Conservation (phyloP, 2,113 vertebrate genomes). For the Calyptommatus sinebrachiatus region DNA sequence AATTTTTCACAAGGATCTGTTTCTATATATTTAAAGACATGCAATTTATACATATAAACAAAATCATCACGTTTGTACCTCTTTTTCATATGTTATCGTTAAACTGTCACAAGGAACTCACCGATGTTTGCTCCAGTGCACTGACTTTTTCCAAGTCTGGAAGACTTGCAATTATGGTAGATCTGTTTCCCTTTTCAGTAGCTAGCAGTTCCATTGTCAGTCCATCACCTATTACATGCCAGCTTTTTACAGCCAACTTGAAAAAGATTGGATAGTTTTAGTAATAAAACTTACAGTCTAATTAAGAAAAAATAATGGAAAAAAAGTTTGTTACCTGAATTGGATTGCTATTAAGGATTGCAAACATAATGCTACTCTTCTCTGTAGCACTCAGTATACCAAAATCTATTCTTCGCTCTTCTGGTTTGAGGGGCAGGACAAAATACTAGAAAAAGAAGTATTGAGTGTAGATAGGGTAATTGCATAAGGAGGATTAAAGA, state of each 20-base stretch:
- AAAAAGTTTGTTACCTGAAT: slow-evolving; percentile 83
- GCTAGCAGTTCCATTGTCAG: slow-evolving; percentile 90
- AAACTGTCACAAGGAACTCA: slow-evolving; percentile 61
- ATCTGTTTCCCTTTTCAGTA: slow-evolving; percentile 88
- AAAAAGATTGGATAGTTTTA: slow-evolving; percentile 54
- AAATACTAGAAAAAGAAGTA: slow-evolving; percentile 78
- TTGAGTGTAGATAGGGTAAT: background rate
- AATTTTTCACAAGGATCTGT: too few relatives aligned
- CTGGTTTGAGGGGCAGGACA: slow-evolving; percentile 85
- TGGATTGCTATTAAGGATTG: slow-evolving; percentile 94
- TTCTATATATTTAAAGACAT: background rate
- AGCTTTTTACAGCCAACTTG: slow-evolving; percentile 93
- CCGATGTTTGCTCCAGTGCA: slow-evolving; percentile 83
- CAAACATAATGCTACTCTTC: slow-evolving; percentile 87
- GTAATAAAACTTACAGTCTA: slow-evolving; percentile 23
- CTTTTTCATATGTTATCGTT: background rate
- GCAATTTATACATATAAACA: background rate
- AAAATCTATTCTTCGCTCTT: slow-evolving; percentile 90
- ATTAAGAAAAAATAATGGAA: slow-evolving; percentile 25
- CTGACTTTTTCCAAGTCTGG: slow-evolving; percentile 82
- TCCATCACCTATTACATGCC: slow-evolving; percentile 94
- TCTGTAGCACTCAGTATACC: slow-evolving; percentile 92
- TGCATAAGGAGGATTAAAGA: background rate
- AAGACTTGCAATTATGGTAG: slow-evolving; percentile 76
- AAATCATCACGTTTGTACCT: background rate